Percentiles rank a stretch among this genome's conserved stretches.
Conservation (phyloP, 2,888 invertebrate genomes). For the Raillietiella orientalis region DNA sequence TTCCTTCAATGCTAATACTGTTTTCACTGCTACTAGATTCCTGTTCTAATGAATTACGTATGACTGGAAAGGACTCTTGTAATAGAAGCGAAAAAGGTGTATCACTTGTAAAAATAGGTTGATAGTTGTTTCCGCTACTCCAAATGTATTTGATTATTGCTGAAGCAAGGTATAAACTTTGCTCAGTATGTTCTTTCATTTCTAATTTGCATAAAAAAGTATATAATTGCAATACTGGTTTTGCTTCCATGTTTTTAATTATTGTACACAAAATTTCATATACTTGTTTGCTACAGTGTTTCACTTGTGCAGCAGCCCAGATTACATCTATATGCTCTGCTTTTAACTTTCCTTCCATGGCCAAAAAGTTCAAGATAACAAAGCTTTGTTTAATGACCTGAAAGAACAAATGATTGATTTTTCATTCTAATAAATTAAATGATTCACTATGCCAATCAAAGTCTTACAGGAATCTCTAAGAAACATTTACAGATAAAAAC, state of each 20-base stretch:
- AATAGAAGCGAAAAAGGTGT: constrained; percentile 6
- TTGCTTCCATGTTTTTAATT: constrained; percentile 58
- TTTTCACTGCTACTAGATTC: constrained; percentile 33
- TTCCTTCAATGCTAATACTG: constrained; percentile 43
- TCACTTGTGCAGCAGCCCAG: constrained; percentile 78
- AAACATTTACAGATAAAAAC: constrained; percentile 1
- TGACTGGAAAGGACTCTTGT: constrained; percentile 4
- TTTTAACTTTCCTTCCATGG: constrained; percentile 62
- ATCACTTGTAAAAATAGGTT: constrained; percentile 7
- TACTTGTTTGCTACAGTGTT: constrained; percentile 77
- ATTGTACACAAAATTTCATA: constrained; percentile 63
- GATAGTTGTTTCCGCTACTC: constrained; percentile 23
- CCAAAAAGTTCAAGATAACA: constrained; percentile 63
- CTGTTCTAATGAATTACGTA: constrained; percentile 3
- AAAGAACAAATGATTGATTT: too few relatives aligned
- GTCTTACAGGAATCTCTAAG: constrained; percentile 1
- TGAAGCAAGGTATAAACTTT: constrained; percentile 63
- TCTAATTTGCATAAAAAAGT: constrained; percentile 54
- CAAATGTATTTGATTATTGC: constrained; percentile 68
- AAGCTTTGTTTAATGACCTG: constrained; percentile 79
- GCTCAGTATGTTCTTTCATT: constrained; percentile 64
- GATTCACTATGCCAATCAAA: constrained; percentile 2
- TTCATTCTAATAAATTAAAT: constrained; percentile 4
- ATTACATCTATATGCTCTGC: constrained; percentile 68
- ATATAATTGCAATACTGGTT: constrained; percentile 59